Conservation (phyloP, 2,113 vertebrate species). For the Phoxinus phoxinus region DNA sequence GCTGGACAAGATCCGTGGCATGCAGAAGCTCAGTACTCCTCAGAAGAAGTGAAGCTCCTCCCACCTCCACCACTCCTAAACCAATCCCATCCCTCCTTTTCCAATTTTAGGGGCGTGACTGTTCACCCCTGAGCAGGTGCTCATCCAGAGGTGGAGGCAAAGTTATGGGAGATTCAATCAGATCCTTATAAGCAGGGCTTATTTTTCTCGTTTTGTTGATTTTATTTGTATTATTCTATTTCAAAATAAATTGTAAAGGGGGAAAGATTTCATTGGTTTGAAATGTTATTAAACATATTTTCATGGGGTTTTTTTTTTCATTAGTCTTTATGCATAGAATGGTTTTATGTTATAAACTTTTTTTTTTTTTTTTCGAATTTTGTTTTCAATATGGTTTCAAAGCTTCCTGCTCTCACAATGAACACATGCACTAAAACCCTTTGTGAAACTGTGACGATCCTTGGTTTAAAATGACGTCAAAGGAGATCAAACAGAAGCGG, state of each 20-base stretch:
- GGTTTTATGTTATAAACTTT: conserved; percentile 34
- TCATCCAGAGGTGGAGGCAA: conserved; percentile 30
- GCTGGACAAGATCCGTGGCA: conserved; percentile 90
- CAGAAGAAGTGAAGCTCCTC: conserved; percentile 85
- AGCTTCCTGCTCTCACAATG: conserved; percentile 33
- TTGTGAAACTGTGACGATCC: conserved; percentile 16
- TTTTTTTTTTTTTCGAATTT: conserved; percentile 36
- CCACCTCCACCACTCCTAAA: not conserved
- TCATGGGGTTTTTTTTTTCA: not conserved
- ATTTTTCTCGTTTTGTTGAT: conserved; percentile 48
- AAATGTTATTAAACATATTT: conserved; percentile 52
- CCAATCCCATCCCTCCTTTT: conserved; percentile 29
- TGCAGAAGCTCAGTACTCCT: conserved; percentile 93
- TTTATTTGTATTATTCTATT: conserved; percentile 56
- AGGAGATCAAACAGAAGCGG: conserved; percentile 36
- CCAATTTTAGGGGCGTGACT: conserved; percentile 20
- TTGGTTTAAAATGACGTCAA: not conserved
- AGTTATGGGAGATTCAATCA: conserved; percentile 46
- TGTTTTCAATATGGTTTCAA: conserved; percentile 29
- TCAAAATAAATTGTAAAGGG: conserved; percentile 41
- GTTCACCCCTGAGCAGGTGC: conserved; percentile 16
- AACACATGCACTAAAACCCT: not conserved
- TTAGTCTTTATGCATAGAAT: conserved; percentile 18
- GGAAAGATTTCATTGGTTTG: conserved; percentile 39
- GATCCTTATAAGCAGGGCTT: conserved; percentile 62